phyloP scores from a whole-genome alignment of 64 coral and sea anemone genomes.

The Pocillopora verrucosa region DNA sequence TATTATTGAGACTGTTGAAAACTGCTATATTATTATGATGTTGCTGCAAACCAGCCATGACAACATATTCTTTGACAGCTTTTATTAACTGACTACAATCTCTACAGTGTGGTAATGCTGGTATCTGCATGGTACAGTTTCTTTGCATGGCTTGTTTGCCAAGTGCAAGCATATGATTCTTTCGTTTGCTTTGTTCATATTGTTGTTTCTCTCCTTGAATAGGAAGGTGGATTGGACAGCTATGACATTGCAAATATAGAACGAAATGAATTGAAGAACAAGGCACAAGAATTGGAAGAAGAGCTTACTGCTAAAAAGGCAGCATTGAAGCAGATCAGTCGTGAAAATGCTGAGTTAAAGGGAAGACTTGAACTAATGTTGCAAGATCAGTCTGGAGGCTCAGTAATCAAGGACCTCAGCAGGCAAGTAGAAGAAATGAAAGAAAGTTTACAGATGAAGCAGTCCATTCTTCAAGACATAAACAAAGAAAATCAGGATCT shows the following conservation, averaged over 20 bases:
- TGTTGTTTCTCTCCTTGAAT: neutral
- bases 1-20: no score
- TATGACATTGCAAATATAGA: conserved; percentile 93
- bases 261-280: conserved; percentile 90
- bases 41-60: no score
- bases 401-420: conserved; percentile 74
- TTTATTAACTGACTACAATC: no score
- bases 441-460: conserved; percentile 79
- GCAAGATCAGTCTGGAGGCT: conserved; percentile 60
- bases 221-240: conserved; percentile 94
- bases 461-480: conserved; percentile 81
- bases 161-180: no score
- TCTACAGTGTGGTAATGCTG: no score
- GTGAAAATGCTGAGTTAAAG: conserved; percentile 93
- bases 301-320: conserved; percentile 84
- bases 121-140: no score
- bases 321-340: conserved; percentile 93
- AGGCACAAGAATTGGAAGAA: conserved; percentile 87
- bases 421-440: conserved; percentile 85
- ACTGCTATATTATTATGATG: no score
- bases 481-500: conserved; percentile 96
- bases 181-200: neutral
- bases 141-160: no score
- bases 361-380: conserved; percentile 75
- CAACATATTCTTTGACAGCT: no score